phyloP scores from a whole-genome alignment of 2,888 invertebrate genomes.

The Drosophila mettleri region DNA sequence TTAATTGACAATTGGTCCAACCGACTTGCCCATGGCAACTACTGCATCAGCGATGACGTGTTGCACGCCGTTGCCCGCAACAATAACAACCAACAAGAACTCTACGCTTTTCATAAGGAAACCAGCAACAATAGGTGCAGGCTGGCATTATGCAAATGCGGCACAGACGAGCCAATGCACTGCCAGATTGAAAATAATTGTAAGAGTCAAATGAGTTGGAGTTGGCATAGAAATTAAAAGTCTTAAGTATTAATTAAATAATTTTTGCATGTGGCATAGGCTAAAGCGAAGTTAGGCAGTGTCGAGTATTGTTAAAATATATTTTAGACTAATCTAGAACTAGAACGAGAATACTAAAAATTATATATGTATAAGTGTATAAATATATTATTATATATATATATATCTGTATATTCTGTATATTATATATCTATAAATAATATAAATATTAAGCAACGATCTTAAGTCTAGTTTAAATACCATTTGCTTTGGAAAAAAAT shows the following conservation, averaged over 20 bases:
- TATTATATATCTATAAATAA: too few species aligned
- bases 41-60: constrained; percentile 61
- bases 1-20: constrained; percentile 65
- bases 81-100: constrained; percentile 30
- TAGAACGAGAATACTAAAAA: too few species aligned
- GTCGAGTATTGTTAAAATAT: neutral
- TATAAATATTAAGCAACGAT: too few species aligned
- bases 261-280: neutral
- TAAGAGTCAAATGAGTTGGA: neutral
- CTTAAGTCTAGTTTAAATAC: too few species aligned
- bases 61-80: constrained; percentile 53
- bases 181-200: neutral
- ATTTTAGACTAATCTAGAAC: too few species aligned
- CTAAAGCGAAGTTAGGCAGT: neutral
- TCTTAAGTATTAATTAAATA: too few species aligned
- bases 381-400: too few species aligned
- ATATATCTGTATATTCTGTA: too few species aligned
- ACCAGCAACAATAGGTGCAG: constrained; percentile 25
- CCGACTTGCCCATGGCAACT: constrained; percentile 45
- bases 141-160: constrained; percentile 16
- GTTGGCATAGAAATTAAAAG: too few species aligned
- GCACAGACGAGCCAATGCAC: constrained; percentile 19
- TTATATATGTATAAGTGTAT: too few species aligned
- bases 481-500: too few species aligned
- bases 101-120: constrained; percentile 9